Evolutionary conservation across 2,113 vertebrate genomes (phyloP), one percentile per base, ranked within the genome.

Genomic region (Gallinago media): DNA sequence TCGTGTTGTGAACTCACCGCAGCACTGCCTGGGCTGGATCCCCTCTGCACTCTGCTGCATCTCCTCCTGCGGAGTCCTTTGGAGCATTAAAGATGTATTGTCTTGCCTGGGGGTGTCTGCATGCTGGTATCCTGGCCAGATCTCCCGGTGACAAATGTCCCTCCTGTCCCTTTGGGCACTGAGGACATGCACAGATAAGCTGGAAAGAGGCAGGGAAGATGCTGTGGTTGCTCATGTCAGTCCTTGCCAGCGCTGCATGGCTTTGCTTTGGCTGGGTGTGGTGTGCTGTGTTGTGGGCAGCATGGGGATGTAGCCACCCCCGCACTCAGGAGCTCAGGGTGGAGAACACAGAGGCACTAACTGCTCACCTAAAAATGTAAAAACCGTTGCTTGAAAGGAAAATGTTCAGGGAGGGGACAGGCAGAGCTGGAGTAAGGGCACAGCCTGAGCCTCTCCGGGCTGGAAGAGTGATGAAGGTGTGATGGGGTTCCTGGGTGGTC

Each of bases 131-230:
- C 27, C 50, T 36, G 61, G 46, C 15, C 12, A 3, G 29, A 47
- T 52, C 17, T 9, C 22, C 0, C 0, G 1, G 49, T 9, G 47
- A 2, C 1, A 0, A 0, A 29, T 20, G 62, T 72, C 61, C 31
- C 32, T 0, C 27, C 29, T 52, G 5, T 74, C 32, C 54, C 49
- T 52, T 15, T 0, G 3, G 59, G 72, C 17, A 3, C 44, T 29
- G 47, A 13, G 42, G 25, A 31, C 21, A 7, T 2, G 2, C 9
- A 12, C 8, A 6, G 15, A 49, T 11, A 15, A 23, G 11, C 1
- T 4, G 62, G 25, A 25, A 23, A 10, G 42, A 12, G 62, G 49
- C 44, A 29, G n/a, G 38, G 63, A 32, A 38, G 76, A 27, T 34
- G 52, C 26, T 68, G 3, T 58, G 27, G 1, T 50, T 27, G 58